A percentile compares a stretch with the other conserved stretches of the same genome.
These are phyloP conservation scores for Procambarus virginalis DNA, from an alignment of 1,140 invertebrate genomes.

Conservation along the genomic window DNA sequence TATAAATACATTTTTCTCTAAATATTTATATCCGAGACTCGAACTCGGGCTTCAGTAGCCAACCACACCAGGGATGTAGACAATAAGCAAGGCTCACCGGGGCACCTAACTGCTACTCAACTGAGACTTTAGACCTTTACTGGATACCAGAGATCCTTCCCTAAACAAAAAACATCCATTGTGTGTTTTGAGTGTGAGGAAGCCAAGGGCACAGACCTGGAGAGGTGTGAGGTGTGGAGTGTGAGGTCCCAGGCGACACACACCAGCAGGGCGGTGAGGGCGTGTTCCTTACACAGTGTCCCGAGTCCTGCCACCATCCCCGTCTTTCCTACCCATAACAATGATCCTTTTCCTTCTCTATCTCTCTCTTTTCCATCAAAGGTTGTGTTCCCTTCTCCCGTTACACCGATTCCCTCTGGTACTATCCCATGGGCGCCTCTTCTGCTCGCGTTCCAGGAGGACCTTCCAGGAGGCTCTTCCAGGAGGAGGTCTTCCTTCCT, in stretches of 20 bases:
- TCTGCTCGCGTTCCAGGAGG: background rate
- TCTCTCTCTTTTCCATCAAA: background rate
- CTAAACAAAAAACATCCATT: no score
- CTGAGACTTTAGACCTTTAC: no score
- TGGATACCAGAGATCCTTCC: no score
- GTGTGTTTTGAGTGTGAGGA: no score
- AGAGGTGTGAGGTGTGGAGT: background rate
- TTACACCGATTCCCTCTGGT: background rate
- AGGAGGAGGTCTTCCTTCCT: no score
- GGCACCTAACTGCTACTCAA: no score
- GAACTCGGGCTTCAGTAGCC: no score
- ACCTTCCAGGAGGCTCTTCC: background rate
- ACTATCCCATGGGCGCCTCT: background rate
- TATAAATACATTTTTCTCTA: no score
- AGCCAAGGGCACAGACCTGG: no score
- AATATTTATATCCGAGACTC: no score
- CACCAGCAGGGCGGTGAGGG: constrained; percentile 42
- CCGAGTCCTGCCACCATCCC: constrained; percentile 43
- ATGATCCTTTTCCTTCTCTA: background rate
- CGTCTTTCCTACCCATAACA: constrained; percentile 17
- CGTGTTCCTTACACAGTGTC: constrained; percentile 58
- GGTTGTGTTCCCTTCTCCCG: background rate
- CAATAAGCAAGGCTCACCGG: no score
- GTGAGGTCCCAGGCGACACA: constrained; percentile 55
- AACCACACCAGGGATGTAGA: no score